Base-by-base conservation (phyloP, 2,113 vertebrate genomes). In the Hippocampus abdominalis region DNA sequence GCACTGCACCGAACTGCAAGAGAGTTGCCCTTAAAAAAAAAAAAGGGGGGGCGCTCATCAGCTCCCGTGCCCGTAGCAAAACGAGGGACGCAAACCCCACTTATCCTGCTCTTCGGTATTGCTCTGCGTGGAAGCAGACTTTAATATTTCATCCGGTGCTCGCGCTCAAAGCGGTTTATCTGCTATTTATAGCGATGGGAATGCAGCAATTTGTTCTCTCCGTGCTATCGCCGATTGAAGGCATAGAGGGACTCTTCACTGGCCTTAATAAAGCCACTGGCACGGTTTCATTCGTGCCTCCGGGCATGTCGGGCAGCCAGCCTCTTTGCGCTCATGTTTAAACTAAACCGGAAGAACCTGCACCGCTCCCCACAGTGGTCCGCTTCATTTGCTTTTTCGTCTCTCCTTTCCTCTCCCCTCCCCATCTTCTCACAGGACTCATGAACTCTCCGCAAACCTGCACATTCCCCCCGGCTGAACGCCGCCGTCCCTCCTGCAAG, bases 331-430 rank as follows among this genome's bases (percentile, higher is more conserved):
- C 84, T 78, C 91, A 86, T 87, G 63, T 81, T 86, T 76, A 80
- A 92, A 82, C 77, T 87, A 81, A 91, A 91, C 91, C 87, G 86
- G 89, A 94, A 92, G 89, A 89, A 92, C 90, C 75, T 86, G 91
- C 88, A 89, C 91, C 80, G 65, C 75, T 84, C 75, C 69, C 79
- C 75, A 79, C 77, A 71, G 72, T 77, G 80, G 62, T 21, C 66
- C 72, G 72, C 61, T 86, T 84, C 72, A 74, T 81, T 83, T 81
- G 80, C 73, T 46, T 78, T 83, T 80, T 72, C 49, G 44, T 72
- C 73, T 71, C 79, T 63, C 66, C 69, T 75, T 74, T 72, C 49
- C 68, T 64, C 60, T 48, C 25, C 46, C 21, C 53, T n/a, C 73
- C 71, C 61, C 25, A 75, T 71, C 75, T 73, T 80, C 91, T 93